Percentiles rank a stretch among this genome's conserved stretches.
These are phyloP conservation scores for Poecile atricapillus DNA, from an alignment of 2,113 vertebrate genomes.

Conservation along the genomic window DNA sequence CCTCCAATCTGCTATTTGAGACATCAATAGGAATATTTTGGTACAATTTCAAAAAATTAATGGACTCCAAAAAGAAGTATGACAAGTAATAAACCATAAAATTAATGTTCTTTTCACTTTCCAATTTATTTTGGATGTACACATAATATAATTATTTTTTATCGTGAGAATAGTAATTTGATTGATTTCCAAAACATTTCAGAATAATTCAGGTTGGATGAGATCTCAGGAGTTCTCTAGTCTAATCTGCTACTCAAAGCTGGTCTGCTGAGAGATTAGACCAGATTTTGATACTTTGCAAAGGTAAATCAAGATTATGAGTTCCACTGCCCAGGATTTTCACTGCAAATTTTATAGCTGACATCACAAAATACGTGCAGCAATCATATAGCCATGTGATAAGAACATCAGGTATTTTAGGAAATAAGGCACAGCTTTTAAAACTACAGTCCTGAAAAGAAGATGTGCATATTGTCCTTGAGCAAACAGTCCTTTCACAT, in stretches of 20 bases:
- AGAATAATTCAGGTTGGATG: neutral
- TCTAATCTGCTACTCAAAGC: neutral
- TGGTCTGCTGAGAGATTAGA: neutral
- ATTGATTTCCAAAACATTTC: neutral
- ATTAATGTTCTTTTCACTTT: neutral
- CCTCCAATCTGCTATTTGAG: neutral
- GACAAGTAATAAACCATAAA: neutral
- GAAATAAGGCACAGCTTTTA: neutral
- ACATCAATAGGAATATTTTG: neutral
- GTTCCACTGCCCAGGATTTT: neutral
- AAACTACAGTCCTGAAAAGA: neutral
- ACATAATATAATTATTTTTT: neutral
- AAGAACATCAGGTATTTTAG: neutral
- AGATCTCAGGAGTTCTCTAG: neutral
- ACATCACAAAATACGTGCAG: neutral
- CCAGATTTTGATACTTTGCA: neutral
- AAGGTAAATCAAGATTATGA: neutral
- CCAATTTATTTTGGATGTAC: neutral
- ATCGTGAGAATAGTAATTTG: neutral
- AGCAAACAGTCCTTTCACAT: neutral
- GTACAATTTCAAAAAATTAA: neutral
- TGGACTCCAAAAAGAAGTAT: neutral
- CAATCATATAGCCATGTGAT: neutral
- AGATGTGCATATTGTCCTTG: neutral
- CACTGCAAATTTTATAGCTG: neutral